Evolutionary conservation across 2,888 invertebrate species (phyloP).

Genomic region (Acleris cristana): DNA sequence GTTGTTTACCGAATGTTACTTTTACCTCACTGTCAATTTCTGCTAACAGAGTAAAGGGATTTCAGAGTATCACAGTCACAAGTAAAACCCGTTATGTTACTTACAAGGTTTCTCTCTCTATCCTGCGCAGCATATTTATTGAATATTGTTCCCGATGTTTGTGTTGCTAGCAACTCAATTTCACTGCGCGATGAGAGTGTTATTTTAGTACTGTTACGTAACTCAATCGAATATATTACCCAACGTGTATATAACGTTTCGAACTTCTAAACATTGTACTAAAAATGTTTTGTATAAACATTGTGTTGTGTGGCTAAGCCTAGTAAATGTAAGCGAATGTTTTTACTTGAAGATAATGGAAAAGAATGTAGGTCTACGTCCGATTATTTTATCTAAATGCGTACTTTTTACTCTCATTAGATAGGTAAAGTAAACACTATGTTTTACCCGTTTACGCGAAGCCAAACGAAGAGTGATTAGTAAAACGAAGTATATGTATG

Average conservation of each 20-base stretch:
- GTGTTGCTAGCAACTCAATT: slow-evolving; percentile 3
- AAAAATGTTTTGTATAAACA: slow-evolving; percentile 19
- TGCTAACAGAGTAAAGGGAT: not conserved
- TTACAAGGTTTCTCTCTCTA: slow-evolving; percentile 1
- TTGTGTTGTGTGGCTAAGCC: not conserved
- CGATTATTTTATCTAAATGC: not conserved
- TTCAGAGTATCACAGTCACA: not conserved
- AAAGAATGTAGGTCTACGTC: not conserved
- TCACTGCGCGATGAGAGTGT: not conserved
- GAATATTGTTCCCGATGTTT: slow-evolving; percentile 5
- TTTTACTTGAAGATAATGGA: not conserved
- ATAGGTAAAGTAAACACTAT: no score
- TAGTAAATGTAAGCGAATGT: not conserved
- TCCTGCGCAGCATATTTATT: slow-evolving; percentile 1
- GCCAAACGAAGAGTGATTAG: no score
- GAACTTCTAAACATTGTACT: slow-evolving; percentile 10
- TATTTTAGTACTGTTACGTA: slow-evolving; percentile 18
- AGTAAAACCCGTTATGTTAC: not conserved
- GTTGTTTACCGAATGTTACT: no score
- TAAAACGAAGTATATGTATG: no score
- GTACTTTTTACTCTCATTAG: no score
- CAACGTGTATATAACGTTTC: slow-evolving; percentile 9
- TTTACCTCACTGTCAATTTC: no score
- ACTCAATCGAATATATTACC: slow-evolving; percentile 6
- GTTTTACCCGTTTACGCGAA: no score